Evolutionary conservation across 2,888 invertebrate species (phyloP), one percentile per base, ranked within the genome.

Genomic region (Cremastinae sp.): DNA sequence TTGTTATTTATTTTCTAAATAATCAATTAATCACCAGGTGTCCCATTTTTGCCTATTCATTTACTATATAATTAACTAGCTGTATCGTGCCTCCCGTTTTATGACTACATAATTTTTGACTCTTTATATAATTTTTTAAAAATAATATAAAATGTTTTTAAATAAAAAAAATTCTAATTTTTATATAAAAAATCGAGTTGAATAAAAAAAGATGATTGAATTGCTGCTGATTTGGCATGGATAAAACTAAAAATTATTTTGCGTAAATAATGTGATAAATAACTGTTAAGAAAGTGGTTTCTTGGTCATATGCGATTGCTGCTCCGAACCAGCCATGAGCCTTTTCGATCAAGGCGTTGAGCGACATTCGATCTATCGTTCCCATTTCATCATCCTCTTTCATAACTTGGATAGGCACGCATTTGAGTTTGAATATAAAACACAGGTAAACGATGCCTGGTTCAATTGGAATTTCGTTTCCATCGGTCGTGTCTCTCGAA

Each of bases 401-500:
- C 14, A 35, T 71, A 3, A 83, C 79, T 16, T 14, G 71, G 0
- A 84, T 68, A n/a, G 78, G 62, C 16, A 53, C n/a, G 14, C 84
- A 85, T 0, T 5, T 2, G 0, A 41, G 61, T 2, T 37, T n/a
- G 0, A 84, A 22, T n/a, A n/a, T n/a, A 3, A 1, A 55, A 72
- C 92, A 93, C 41, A 90, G 89, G 83, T 91, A 92, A n/a, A 91
- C 89, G 12, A 91, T 90, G n/a, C 93, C 93, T 2, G 92, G 91
- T 84, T 92, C 91, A 53, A 87, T 85, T 1, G 91, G 82, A 47
- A 75, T 66, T 37, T 68, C 56, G 14, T 68, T 75, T 0, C 56
- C 62, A 16, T 58, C 53, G 4, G 55, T 61, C 20, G 51, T 28
- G 5, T 7, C 20, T 51, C 89, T 80, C 0, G 90, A 88, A 4